These are phyloP conservation scores for Bombus turneri DNA, from an alignment of 1,140 invertebrate species.

Conservation along the genomic window DNA sequence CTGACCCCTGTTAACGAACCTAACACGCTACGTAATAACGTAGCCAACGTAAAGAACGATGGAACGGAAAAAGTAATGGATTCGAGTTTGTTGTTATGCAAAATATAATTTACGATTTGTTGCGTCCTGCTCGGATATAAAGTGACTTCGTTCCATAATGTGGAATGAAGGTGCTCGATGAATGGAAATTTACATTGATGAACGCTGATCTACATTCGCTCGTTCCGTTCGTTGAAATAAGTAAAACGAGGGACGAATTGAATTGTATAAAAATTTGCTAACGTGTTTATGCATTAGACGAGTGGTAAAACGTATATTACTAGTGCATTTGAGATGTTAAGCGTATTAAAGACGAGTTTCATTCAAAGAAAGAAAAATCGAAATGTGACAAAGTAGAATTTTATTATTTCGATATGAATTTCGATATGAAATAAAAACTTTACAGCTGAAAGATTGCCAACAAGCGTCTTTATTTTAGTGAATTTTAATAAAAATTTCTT, in stretches of 20 bases:
- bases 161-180: background rate
- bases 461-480: background rate
- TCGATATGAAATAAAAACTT: background rate
- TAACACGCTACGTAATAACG: background rate
- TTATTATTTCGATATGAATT: background rate
- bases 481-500: background rate
- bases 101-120: constrained; percentile 7
- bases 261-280: background rate
- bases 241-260: background rate
- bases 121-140: background rate
- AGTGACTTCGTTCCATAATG: background rate
- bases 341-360: background rate
- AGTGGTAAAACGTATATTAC: too few relatives aligned
- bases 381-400: background rate
- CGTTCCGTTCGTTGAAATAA: background rate
- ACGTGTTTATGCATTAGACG: background rate
- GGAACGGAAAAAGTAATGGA: background rate
- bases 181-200: constrained; percentile 5
- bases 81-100: background rate
- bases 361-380: background rate
- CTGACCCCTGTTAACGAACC: background rate
- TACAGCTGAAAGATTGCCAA: background rate
- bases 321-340: background rate
- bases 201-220: background rate
- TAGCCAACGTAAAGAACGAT: too few relatives aligned